Conservation (phyloP, 2,797 vertebrate species). For the Sus cebifrons region DNA sequence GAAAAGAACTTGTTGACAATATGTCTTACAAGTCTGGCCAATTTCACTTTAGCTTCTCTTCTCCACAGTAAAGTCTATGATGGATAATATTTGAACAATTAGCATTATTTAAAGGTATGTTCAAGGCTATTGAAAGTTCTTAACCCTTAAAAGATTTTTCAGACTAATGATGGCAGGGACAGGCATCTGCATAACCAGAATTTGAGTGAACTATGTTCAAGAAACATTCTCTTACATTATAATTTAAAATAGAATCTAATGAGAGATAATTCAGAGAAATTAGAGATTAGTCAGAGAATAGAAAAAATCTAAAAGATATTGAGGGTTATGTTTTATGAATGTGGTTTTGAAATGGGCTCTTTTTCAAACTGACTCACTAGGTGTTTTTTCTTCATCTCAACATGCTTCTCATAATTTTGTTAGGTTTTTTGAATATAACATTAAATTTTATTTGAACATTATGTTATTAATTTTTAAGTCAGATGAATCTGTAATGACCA, state of each 20-base stretch:
- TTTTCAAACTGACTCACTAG: not conserved
- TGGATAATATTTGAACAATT: not conserved
- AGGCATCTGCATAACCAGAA: not conserved
- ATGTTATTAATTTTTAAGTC: not conserved
- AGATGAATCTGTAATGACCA: not conserved
- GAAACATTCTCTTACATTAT: not conserved
- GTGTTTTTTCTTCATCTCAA: not conserved
- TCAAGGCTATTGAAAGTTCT: not conserved
- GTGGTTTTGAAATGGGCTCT: not conserved
- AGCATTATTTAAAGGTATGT: slow-evolving; percentile 1
- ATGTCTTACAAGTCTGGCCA: not conserved
- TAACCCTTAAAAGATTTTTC: not conserved
- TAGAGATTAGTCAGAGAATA: not conserved
- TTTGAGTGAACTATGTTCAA: not conserved
- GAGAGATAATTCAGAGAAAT: not conserved
- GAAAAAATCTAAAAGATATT: not conserved
- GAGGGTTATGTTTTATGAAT: not conserved
- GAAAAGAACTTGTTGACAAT: not conserved
- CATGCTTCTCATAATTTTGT: not conserved
- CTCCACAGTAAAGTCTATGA: not conserved
- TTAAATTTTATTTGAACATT: not conserved
- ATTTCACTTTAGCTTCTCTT: not conserved
- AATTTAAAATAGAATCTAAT: not conserved
- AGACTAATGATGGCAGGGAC: not conserved
- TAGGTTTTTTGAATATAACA: not conserved